Evolutionary conservation across 2,113 vertebrate species (phyloP).

Genomic region (Pangasianodon hypophthalmus): DNA sequence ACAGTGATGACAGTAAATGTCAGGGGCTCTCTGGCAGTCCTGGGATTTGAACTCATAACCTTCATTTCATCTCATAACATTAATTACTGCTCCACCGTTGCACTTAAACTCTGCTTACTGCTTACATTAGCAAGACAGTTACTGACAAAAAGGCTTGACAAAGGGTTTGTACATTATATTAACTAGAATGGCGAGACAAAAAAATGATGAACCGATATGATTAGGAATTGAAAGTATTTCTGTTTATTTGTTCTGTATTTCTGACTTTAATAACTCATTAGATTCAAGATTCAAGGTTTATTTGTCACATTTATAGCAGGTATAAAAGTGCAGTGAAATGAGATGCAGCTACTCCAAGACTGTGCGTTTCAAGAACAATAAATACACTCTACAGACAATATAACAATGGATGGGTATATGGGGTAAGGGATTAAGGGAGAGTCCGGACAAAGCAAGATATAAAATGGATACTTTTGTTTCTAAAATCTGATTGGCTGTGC

Average conservation of each 20-base stretch:
- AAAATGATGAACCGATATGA: background rate
- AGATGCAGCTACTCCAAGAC: background rate
- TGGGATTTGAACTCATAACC: conserved; percentile 21
- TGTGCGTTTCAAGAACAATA: background rate
- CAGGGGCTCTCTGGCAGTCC: background rate
- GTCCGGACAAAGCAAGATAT: background rate
- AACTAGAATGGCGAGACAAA: background rate
- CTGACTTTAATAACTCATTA: background rate
- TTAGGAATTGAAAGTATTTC: background rate
- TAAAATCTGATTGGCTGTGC: background rate
- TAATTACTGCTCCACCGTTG: background rate
- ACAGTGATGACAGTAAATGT: conserved; percentile 8
- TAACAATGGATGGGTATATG: background rate
- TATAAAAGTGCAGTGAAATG: background rate
- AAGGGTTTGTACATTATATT: background rate
- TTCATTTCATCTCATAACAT: background rate
- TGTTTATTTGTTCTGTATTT: background rate
- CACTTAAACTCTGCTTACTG: background rate
- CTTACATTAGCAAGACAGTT: background rate
- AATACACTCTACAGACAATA: background rate
- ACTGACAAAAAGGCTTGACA: background rate
- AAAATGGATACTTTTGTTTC: background rate
- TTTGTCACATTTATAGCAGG: background rate
- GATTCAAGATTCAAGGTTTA: background rate
- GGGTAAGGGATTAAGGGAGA: background rate